Conservation (phyloP, 2,797 vertebrate genomes). For the Holocentrus rufus region DNA sequence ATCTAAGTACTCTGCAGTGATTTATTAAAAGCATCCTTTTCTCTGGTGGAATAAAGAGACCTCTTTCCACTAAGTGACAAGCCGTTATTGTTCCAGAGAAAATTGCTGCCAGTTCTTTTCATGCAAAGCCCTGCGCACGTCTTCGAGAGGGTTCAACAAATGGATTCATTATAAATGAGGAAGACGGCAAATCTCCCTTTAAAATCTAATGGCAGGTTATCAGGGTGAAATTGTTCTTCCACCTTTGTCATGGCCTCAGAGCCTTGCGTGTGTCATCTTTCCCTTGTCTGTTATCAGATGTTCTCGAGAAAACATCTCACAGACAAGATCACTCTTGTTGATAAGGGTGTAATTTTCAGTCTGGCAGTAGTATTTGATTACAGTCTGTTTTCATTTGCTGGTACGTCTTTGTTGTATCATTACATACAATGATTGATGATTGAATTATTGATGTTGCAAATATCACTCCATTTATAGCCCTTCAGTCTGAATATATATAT, state of each 20-base stretch:
- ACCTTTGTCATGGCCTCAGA: conserved; percentile 1
- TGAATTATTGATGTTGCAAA: background rate
- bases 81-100: background rate
- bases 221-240: conserved; percentile 5
- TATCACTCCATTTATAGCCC: background rate
- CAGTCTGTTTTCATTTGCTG: background rate
- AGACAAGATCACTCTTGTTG: background rate
- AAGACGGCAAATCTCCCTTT: conserved; percentile 11
- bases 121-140: conserved; percentile 23
- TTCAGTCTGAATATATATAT: background rate
- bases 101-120: conserved; percentile 14
- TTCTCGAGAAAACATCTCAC: background rate
- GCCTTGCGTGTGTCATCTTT: background rate
- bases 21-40: background rate
- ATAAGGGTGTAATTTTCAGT: background rate
- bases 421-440: background rate
- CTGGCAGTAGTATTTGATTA: background rate
- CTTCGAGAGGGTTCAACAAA: conserved; percentile 4
- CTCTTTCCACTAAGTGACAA: conserved; percentile 1
- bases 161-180: conserved; percentile 7
- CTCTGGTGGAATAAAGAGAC: conserved; percentile 3
- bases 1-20: background rate
- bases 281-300: background rate
- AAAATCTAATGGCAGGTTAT: conserved; percentile 22
- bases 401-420: conserved; percentile 7